These are phyloP conservation scores for Strix occidentalis DNA, from an alignment of 2,797 vertebrate genomes.

Conservation along the genomic window DNA sequence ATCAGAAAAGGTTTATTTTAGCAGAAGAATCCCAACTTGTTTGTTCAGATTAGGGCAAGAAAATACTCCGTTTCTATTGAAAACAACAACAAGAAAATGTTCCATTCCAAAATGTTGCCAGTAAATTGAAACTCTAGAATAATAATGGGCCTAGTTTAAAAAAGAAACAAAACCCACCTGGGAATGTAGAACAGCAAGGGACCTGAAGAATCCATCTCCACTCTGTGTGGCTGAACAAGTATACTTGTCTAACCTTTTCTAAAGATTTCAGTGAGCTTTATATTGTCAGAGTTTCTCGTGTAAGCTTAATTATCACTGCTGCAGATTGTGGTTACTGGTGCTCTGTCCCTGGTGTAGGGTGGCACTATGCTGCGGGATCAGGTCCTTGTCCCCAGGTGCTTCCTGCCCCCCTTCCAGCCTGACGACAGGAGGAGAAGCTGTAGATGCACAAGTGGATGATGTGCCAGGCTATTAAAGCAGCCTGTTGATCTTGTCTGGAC, in stretches of 20 bases:
- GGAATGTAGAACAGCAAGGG: background rate
- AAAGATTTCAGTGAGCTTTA: background rate
- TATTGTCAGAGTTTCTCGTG: background rate
- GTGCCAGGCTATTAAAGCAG: background rate
- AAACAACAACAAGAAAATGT: background rate
- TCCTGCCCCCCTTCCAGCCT: background rate
- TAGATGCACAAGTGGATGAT: background rate
- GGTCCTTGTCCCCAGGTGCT: background rate
- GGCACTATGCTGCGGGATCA: rapidly evolving
- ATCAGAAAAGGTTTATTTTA: conserved; percentile 56
- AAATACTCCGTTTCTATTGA: background rate
- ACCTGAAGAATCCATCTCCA: background rate
- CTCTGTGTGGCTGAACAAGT: background rate
- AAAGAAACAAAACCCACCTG: background rate
- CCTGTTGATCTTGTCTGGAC: rapidly evolving
- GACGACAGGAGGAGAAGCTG: background rate
- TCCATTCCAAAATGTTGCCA: background rate
- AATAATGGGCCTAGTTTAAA: background rate
- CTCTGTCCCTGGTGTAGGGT: background rate
- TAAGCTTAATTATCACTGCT: too few species aligned
- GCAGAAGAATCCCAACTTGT: background rate
- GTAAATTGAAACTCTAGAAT: background rate
- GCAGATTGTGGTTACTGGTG: background rate
- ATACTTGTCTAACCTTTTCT: background rate
- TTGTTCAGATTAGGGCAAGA: conserved; percentile 15